Conservation (phyloP, 2,797 vertebrate genomes). For the Tachyglossus aculeatus region DNA sequence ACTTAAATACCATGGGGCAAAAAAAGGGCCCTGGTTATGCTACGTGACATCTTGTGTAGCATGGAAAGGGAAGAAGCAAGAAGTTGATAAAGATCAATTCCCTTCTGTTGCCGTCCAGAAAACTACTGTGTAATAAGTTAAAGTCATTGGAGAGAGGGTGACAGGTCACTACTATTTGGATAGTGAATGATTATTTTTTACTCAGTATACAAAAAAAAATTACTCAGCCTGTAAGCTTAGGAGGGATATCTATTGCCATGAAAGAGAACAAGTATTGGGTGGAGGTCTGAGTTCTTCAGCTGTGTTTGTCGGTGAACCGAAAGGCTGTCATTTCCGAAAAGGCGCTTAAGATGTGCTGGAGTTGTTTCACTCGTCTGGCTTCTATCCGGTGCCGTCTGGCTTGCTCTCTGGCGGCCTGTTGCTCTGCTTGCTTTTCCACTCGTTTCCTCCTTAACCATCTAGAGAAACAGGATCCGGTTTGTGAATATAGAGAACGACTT, state of each 20-base stretch:
- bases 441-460: slow-evolving; percentile 92
- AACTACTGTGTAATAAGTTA: no score
- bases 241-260: slow-evolving; percentile 35
- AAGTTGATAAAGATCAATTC: no score
- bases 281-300: slow-evolving; percentile 72
- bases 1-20: no score
- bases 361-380: slow-evolving; percentile 82
- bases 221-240: no score
- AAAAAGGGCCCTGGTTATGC: no score
- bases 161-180: no score
- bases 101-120: no score
- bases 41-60: no score
- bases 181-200: no score
- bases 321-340: slow-evolving; percentile 80
- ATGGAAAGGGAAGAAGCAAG: no score
- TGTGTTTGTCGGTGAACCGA: slow-evolving; percentile 81
- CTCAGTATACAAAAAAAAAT: no score
- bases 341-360: slow-evolving; percentile 78
- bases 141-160: no score
- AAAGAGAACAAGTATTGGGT: slow-evolving; percentile 22
- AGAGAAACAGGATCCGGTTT: slow-evolving; percentile 39
- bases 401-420: slow-evolving; percentile 83
- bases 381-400: slow-evolving; percentile 84
- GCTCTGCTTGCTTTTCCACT: slow-evolving; percentile 84
- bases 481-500: not conserved